phyloP scores from a whole-genome alignment of 2,888 invertebrate genomes.

The Cryptocheilus praepositus region DNA sequence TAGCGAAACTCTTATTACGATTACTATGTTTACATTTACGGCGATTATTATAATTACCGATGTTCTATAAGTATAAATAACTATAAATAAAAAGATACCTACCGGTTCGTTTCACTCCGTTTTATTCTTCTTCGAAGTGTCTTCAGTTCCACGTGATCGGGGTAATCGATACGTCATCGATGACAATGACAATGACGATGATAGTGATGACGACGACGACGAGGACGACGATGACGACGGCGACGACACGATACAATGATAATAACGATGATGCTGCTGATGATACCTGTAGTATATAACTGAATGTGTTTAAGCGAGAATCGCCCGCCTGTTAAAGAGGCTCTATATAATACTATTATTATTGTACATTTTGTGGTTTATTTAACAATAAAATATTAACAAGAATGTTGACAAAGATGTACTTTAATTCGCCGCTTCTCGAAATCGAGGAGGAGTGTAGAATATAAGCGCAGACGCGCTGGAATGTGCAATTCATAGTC shows the following conservation, averaged over 20 bases:
- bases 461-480: too few species aligned
- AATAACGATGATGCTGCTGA: conserved; percentile 53
- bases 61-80: conserved; percentile 67
- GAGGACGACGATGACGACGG: neutral
- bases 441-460: too few species aligned
- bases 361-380: conserved; percentile 75
- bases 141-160: conserved; percentile 61
- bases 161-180: conserved; percentile 25
- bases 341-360: conserved; percentile 69
- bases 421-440: conserved; percentile 3
- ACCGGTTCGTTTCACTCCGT: conserved; percentile 61
- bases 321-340: conserved; percentile 62
- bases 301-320: conserved; percentile 69
- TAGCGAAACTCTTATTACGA: conserved; percentile 64
- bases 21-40: conserved; percentile 78
- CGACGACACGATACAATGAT: neutral
- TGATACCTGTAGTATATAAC: conserved; percentile 70
- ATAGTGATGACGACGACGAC: neutral
- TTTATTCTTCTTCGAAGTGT: conserved; percentile 51
- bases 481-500: too few species aligned
- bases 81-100: conserved; percentile 57
- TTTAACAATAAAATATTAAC: conserved; percentile 74
- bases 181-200: conserved; percentile 9
- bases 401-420: conserved; percentile 58
- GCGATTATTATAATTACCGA: conserved; percentile 74